A percentile compares a stretch with the other conserved stretches of the same genome.
Conservation (phyloP, 2,888 invertebrate genomes). For the Macaria liturata region DNA sequence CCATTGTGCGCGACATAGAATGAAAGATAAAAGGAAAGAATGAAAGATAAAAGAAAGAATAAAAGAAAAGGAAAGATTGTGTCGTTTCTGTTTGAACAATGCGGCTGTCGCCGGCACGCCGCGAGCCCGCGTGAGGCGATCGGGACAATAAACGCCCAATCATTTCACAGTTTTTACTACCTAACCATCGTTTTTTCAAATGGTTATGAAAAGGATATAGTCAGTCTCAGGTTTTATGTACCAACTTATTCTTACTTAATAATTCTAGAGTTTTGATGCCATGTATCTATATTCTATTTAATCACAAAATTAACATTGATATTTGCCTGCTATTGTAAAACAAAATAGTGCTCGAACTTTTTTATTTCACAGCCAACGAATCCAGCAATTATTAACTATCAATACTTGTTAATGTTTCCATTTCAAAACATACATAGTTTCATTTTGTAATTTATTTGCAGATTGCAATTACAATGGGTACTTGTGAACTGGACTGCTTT, state of each 20-base stretch:
- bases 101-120: conserved; percentile 76
- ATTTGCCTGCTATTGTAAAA: no score
- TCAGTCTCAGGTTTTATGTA: no score
- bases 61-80: conserved; percentile 61
- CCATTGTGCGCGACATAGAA: conserved; percentile 70
- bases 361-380: no score
- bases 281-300: no score
- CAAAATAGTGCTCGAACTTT: no score
- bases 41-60: conserved; percentile 49
- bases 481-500: conserved; percentile 5
- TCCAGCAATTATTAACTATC: no score
- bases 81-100: conserved; percentile 81
- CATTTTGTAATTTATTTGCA: conserved; percentile 4
- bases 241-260: no score
- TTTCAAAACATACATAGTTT: neutral
- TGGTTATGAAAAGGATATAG: no score
- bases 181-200: no score
- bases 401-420: no score
- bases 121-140: conserved; percentile 56
- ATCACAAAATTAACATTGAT: no score
- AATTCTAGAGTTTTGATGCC: no score
- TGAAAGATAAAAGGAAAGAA: conserved; percentile 62
- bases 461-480: neutral
- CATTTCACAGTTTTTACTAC: neutral
- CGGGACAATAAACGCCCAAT: conserved; percentile 4